Percentiles rank a stretch among this genome's conserved stretches.
These are phyloP conservation scores for Meganola albula DNA, from an alignment of 2,888 invertebrate species.

Conservation along the genomic window DNA sequence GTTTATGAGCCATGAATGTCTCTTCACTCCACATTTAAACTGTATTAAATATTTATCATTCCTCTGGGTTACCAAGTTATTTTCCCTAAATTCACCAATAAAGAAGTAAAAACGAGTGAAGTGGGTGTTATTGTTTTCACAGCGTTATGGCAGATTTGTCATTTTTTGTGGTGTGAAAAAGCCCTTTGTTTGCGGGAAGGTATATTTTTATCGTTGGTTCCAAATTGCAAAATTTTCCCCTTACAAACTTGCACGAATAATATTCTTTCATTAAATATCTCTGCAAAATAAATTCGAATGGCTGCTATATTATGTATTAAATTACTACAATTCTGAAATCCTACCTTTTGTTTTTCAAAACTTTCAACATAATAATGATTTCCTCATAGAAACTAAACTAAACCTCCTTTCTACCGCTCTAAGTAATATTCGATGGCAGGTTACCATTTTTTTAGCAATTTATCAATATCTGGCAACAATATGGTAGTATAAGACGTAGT, in stretches of 20 bases:
- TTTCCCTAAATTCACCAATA: slow-evolving; percentile 25
- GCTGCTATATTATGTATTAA: too few relatives aligned
- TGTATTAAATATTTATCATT: slow-evolving; percentile 26
- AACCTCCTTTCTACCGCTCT: too few relatives aligned
- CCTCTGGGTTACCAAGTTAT: slow-evolving; percentile 25
- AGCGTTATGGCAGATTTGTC: slow-evolving; percentile 14
- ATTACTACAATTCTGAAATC: too few relatives aligned
- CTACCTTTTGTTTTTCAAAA: too few relatives aligned
- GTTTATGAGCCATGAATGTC: slow-evolving; percentile 20
- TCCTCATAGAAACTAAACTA: too few relatives aligned
- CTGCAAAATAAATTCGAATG: too few relatives aligned
- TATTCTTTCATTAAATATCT: not conserved
- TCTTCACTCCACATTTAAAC: slow-evolving; percentile 22
- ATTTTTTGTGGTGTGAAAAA: not conserved
- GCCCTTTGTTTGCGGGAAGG: not conserved
- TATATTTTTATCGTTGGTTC: too few relatives aligned
- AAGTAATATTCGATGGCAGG: slow-evolving; percentile 15
- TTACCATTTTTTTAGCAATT: slow-evolving; percentile 23
- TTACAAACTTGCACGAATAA: too few relatives aligned
- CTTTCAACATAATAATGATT: too few relatives aligned
- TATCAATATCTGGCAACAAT: slow-evolving; percentile 34
- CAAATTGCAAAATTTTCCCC: too few relatives aligned
- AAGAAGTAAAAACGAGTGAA: slow-evolving; percentile 21
- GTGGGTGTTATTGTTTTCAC: slow-evolving; percentile 27
- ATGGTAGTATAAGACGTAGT: slow-evolving; percentile 29